phyloP scores from a whole-genome alignment of 2,888 invertebrate genomes.

The Eupithecia pulchellata region DNA sequence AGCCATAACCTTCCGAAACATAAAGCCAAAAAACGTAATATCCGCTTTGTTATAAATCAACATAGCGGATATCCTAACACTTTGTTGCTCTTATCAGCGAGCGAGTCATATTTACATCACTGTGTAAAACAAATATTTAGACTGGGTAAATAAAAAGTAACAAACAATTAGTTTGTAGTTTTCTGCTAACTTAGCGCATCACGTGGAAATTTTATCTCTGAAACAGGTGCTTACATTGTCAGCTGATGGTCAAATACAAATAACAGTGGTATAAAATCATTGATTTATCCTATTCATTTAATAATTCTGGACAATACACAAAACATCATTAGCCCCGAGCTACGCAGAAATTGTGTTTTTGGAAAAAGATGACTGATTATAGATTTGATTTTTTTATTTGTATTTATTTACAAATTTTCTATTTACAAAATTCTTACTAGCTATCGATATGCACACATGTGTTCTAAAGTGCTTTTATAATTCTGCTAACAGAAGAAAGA shows the following conservation, averaged over 20 bases:
- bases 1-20: neutral
- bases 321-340: no score
- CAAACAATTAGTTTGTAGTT: neutral
- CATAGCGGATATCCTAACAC: neutral
- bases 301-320: no score
- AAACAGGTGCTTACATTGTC: neutral
- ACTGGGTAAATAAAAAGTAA: neutral
- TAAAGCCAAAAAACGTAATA: neutral
- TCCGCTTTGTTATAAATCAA: neutral
- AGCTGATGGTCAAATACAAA: neutral
- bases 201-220: slow-evolving; percentile 2
- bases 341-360: no score
- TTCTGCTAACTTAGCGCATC: neutral
- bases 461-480: neutral
- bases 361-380: no score
- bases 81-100: slow-evolving; percentile 9
- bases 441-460: no score
- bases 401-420: no score
- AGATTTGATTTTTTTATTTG: no score
- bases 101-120: neutral
- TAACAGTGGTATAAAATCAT: neutral
- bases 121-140: neutral
- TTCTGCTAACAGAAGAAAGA: neutral
- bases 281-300: no score
- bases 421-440: no score